A percentile compares a stretch with the other conserved stretches of the same genome.
phyloP scores from a whole-genome alignment of 2,797 vertebrate genomes.

The Pipistrellus nathusii region DNA sequence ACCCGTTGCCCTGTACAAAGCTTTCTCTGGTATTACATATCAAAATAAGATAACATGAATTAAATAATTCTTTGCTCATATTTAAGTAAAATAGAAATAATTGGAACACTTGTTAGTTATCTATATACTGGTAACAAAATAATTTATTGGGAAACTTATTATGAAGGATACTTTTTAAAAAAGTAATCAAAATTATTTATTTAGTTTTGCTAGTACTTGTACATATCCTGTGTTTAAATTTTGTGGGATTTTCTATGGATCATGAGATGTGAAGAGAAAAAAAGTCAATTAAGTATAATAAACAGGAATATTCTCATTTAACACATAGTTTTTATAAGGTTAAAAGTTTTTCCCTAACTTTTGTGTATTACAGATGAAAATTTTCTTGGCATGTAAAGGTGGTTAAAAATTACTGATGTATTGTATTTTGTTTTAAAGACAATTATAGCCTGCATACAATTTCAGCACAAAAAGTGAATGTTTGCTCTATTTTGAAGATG shows the following conservation, averaged over 20 bases:
- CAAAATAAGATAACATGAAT: background rate
- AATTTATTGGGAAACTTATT: background rate
- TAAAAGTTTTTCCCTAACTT: background rate
- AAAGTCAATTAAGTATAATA: background rate
- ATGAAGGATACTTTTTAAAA: background rate
- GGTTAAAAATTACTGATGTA: background rate
- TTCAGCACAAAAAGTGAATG: background rate
- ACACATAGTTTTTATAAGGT: slow-evolving; percentile 1
- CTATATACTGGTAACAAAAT: slow-evolving; percentile 20
- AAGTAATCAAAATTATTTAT: background rate
- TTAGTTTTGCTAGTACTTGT: background rate
- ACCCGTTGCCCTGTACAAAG: background rate
- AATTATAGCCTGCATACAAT: background rate
- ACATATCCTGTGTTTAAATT: background rate
- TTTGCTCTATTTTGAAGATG: background rate
- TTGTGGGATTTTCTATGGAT: background rate
- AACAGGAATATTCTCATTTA: background rate
- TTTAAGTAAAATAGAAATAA: background rate
- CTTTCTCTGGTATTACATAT: background rate
- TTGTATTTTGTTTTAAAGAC: background rate
- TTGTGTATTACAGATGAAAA: background rate
- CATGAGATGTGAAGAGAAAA: background rate
- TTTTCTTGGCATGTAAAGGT: slow-evolving; percentile 13
- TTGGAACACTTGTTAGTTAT: background rate
- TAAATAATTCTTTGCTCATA: background rate